These are phyloP conservation scores for Elysia chlorotica DNA, from an alignment of 1,140 invertebrate species.

Conservation along the genomic window DNA sequence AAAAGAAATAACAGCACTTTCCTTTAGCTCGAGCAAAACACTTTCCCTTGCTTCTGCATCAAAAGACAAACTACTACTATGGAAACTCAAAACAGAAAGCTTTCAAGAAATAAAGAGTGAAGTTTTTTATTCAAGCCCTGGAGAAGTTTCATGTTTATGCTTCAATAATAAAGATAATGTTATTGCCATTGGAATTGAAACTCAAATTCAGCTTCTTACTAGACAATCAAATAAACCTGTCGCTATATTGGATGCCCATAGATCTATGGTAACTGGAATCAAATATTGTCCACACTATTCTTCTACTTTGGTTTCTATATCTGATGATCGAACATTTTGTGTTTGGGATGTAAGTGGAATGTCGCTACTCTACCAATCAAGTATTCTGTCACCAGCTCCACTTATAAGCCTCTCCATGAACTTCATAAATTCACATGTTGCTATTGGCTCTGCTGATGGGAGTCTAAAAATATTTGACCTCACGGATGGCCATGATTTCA, in stretches of 20 bases:
- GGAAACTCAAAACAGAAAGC: too few species aligned
- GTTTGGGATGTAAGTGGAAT: conserved; percentile 51
- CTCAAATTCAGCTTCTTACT: conserved; percentile 28
- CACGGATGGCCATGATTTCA: conserved; percentile 55
- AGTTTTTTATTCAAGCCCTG: conserved; percentile 25
- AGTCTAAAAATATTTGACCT: conserved; percentile 53
- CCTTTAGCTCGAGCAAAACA: conserved; percentile 25
- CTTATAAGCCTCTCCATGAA: conserved; percentile 55
- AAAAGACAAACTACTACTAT: conserved; percentile 40
- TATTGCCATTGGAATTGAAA: conserved; percentile 36
- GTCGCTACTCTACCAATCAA: conserved; percentile 49
- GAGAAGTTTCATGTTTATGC: conserved; percentile 24
- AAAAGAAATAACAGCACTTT: conserved; percentile 23
- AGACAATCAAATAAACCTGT: conserved; percentile 17
- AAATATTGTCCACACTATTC: conserved; percentile 57
- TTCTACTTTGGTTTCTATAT: conserved; percentile 52
- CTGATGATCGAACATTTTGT: conserved; percentile 57
- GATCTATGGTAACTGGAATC: conserved; percentile 42
- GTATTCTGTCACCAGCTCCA: conserved; percentile 50
- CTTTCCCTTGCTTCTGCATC: conserved; percentile 35
- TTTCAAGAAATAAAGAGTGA: too few species aligned
- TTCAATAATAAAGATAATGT: conserved; percentile 32
- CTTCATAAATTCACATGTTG: conserved; percentile 40
- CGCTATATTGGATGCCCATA: conserved; percentile 50
- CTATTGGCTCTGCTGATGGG: conserved; percentile 54